Evolutionary conservation across 2,888 invertebrate species (phyloP).

Genomic region (Erebia aethiops): DNA sequence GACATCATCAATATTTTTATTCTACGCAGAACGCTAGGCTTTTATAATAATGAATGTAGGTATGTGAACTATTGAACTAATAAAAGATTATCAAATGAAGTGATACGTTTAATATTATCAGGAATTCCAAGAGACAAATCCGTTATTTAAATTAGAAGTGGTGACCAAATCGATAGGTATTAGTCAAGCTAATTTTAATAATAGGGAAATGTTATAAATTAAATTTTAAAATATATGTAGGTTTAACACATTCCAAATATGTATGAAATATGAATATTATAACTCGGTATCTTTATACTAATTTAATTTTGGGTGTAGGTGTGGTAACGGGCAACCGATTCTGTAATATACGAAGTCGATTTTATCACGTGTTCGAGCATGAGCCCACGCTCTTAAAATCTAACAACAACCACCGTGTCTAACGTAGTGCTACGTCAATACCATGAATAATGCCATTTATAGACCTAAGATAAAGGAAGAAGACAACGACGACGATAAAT

Average conservation of each 20-base stretch:
- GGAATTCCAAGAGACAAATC: background rate
- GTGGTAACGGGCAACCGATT: conserved; percentile 42
- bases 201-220: background rate
- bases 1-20: conserved; percentile 46
- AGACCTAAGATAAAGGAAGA: conserved; percentile 42
- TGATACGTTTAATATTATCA: background rate
- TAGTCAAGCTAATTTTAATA: background rate
- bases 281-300: background rate
- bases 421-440: conserved; percentile 61
- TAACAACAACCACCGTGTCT: conserved; percentile 54
- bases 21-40: conserved; percentile 10
- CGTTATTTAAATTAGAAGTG: background rate
- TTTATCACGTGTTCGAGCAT: conserved; percentile 56
- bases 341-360: conserved; percentile 44
- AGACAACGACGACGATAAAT: conserved; percentile 14
- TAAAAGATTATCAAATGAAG: background rate
- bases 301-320: conserved; percentile 36
- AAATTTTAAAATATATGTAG: background rate
- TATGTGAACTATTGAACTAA: conserved; percentile 10
- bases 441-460: conserved; percentile 53
- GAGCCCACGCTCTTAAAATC: conserved; percentile 59
- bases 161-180: background rate
- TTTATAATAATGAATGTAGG: conserved; percentile 8
- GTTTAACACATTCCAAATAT: background rate
- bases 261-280: background rate